Conservation (phyloP, 2,113 vertebrate species). For the Narcine bancroftii region DNA sequence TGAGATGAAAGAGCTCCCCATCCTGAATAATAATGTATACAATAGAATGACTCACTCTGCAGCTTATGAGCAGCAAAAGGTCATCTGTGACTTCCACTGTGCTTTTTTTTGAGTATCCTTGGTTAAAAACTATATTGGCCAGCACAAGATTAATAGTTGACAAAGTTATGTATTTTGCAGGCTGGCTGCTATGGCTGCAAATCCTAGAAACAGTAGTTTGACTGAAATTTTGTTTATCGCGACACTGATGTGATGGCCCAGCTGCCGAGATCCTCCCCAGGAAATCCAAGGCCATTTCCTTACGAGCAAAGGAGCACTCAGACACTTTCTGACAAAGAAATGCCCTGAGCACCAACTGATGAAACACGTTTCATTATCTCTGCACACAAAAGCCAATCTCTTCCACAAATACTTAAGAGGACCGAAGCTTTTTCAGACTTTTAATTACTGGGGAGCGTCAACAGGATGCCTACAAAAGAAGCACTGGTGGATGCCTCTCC, state of each 20-base stretch:
- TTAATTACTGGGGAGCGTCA: not conserved
- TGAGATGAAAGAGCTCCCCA: not conserved
- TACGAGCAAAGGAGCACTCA: not conserved
- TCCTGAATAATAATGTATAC: not conserved
- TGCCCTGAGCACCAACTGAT: not conserved
- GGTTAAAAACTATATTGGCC: not conserved
- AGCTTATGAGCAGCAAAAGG: not conserved
- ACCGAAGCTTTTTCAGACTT: not conserved
- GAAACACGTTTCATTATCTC: slow-evolving; percentile 30
- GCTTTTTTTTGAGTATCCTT: not conserved
- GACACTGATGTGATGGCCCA: not conserved
- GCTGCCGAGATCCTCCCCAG: slow-evolving; percentile 9
- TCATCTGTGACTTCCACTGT: not conserved
- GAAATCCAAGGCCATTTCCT: slow-evolving; percentile 15
- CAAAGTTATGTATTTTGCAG: slow-evolving; percentile 20
- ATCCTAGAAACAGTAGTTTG: not conserved
- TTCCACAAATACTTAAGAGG: not conserved
- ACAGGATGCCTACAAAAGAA: slow-evolving; percentile 15
- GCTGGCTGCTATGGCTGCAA: slow-evolving; percentile 2
- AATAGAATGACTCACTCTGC: not conserved
- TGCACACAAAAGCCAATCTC: not conserved
- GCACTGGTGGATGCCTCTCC: not conserved
- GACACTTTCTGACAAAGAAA: slow-evolving; percentile 17
- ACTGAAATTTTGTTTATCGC: slow-evolving; percentile 19
- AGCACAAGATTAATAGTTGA: not conserved